Base-by-base conservation (phyloP, 2,113 vertebrate species). In the Ancistrus triradiatus region DNA sequence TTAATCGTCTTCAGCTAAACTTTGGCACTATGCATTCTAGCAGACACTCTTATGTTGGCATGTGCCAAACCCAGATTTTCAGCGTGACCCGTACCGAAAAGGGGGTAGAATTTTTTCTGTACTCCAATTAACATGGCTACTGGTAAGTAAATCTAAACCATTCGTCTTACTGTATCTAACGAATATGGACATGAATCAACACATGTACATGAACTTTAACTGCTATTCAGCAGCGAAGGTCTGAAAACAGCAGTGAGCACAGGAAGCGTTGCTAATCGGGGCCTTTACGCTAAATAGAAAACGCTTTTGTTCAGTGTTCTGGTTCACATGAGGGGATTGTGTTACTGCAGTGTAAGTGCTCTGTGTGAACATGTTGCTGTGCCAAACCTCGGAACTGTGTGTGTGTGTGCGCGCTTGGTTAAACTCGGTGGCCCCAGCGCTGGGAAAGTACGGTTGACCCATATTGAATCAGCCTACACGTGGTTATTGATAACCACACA, bases 261-360 rank as follows among this genome's bases (percentile, higher is more conserved):
- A 37, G 7, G 35, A 37, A 37, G 14, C 14, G 35, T 37, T 8
- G 7, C 35, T 37, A 11, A 37, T 11, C 14, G 9, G 35, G 35
- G 9, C 35, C 14, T 37, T 37, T 9, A 4, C 7, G 9, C 35
- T 37, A 37, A 37, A 37, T 37, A 40, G 40, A 18, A 51, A 25
- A 38, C 52, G 40, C 48, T 67, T 67, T 51, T 69, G n/a, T n/a
- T n/a, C n/a, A n/a, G 66, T 68, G 19, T 66, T 31, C 40, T 43
- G 38, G 27, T 65, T 56, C 18, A 25, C 14, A 31, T 55, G 27
- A 55, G 21, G 52, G 27, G 27, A 15, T 64, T 46, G 37, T 53
- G 25, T 53, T 64, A 31, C 49, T 53, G 25, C 48, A 51, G 33
- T 17, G 22, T 53, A 53, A 43, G 21, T 31, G 24, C 14, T 53